Base-by-base conservation (phyloP, 2,113 vertebrate species). In the Natator depressus region DNA sequence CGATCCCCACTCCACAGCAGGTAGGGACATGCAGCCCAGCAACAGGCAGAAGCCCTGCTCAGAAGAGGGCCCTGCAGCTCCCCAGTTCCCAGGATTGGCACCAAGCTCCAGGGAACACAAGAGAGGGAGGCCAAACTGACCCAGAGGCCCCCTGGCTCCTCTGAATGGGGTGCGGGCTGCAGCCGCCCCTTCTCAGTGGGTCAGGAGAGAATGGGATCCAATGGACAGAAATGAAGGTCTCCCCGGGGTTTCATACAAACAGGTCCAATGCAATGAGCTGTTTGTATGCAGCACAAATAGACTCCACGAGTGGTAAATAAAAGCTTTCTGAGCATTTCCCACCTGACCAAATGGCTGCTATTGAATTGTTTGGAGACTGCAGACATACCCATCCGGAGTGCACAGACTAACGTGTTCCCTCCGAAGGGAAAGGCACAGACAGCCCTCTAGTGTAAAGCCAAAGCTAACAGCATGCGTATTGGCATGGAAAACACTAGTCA, bases 371-470 rank as follows among this genome's bases (percentile, higher is more conserved):
- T 1, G 35, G 89, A 54, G 6, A 2, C 90, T 13, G 57, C 0
- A 2, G 9, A 62, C 2, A 4, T 4, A 84, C 83, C 50, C 0
- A 0, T 13, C 57, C 10, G 10, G 0, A 0, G 86, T 4, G 1
- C 72, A 12, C 2, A 11, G 81, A 1, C 46, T 69, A 75, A 1
- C 2, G 83, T 20, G 38, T 90, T 10, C 51, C 5, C 90, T 97
- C 96, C 0, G 6, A 90, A 96, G 97, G 96, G 91, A 96, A 95
- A 96, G 93, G 94, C 85, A 89, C 97, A 97, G 97, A 96, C 95
- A 94, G 97, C 97, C 97, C 96, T 96, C 96, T 97, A 98, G 97
- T 96, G 97, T 97, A 96, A 98, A 97, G 95, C 85, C 75, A 88
- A 69, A 2, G 95, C 87, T 42, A 96, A 49, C 95, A 46, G 1